Evolutionary conservation across 2,888 invertebrate species (phyloP).

Genomic region (Eristalinus sepulchralis): DNA sequence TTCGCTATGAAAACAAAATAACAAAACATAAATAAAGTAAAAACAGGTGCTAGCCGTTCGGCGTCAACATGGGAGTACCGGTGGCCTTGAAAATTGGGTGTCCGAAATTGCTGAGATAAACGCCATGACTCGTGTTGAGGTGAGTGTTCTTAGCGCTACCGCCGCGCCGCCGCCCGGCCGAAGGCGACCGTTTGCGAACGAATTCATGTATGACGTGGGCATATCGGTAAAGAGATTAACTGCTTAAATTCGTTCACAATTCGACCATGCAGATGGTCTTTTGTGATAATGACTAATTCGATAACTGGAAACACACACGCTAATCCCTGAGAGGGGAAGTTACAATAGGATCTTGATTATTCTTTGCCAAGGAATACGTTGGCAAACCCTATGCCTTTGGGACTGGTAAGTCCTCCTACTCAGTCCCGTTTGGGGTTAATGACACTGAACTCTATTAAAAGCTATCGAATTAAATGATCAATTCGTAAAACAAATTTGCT

Average conservation of each 20-base stretch:
- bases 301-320: not conserved
- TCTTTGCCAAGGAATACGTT: not conserved
- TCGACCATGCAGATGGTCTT: not conserved
- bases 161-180: not conserved
- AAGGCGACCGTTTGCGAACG: not conserved
- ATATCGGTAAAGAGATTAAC: constrained; percentile 14
- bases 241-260: not conserved
- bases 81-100: constrained; percentile 27
- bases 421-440: too few species aligned
- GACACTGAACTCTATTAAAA: too few species aligned
- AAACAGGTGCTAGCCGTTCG: constrained; percentile 7
- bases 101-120: not conserved
- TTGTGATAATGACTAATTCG: not conserved
- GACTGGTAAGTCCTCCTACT: too few species aligned
- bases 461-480: too few species aligned
- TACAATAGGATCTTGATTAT: not conserved
- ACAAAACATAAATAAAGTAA: constrained; percentile 19
- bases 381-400: too few species aligned
- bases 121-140: constrained; percentile 10
- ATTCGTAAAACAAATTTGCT: too few species aligned
- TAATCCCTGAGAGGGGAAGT: not conserved
- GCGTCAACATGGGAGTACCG: not conserved
- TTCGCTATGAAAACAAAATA: constrained; percentile 17
- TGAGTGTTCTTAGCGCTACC: constrained; percentile 27
- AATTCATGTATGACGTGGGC: not conserved